Percentiles rank a stretch among this genome's conserved stretches.
phyloP scores from a whole-genome alignment of 1,140 invertebrate species.

The Dolichoris vasculosae region DNA sequence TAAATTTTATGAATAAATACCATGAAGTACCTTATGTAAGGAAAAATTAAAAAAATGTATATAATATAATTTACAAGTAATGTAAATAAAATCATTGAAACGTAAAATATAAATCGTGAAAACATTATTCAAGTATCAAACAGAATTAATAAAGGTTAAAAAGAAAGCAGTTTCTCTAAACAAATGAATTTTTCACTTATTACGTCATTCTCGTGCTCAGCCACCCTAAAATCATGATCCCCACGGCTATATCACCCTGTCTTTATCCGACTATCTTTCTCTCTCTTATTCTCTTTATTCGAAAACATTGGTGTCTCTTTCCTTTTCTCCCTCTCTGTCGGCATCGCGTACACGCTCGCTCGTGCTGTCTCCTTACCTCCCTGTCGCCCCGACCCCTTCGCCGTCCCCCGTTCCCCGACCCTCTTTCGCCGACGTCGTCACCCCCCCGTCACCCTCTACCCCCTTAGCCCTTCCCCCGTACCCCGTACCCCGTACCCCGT shows the following conservation, averaged over 20 bases:
- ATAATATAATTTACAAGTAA: not conserved
- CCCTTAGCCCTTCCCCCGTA: not conserved
- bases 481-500: not conserved
- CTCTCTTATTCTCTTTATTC: not conserved
- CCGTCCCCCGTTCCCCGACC: not conserved
- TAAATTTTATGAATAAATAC: not conserved
- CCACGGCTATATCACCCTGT: conserved; percentile 25
- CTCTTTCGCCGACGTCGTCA: not conserved
- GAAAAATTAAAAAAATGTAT: not conserved
- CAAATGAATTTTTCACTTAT: conserved; percentile 52
- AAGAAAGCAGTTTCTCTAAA: conserved; percentile 32
- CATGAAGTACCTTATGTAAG: not conserved
- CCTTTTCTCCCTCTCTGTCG: not conserved
- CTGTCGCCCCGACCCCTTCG: not conserved
- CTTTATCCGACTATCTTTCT: not conserved
- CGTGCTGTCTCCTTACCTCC: not conserved
- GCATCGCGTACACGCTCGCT: not conserved
- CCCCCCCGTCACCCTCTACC: not conserved
- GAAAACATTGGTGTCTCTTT: not conserved
- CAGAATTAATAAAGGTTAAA: conserved; percentile 37
- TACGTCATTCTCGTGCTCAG: conserved; percentile 46
- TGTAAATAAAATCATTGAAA: too few species aligned
- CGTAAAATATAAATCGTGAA: not conserved
- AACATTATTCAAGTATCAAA: conserved; percentile 20
- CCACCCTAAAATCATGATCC: conserved; percentile 53